Base-by-base conservation (phyloP, 2,888 invertebrate genomes). In the Liposcelis brunnea region DNA sequence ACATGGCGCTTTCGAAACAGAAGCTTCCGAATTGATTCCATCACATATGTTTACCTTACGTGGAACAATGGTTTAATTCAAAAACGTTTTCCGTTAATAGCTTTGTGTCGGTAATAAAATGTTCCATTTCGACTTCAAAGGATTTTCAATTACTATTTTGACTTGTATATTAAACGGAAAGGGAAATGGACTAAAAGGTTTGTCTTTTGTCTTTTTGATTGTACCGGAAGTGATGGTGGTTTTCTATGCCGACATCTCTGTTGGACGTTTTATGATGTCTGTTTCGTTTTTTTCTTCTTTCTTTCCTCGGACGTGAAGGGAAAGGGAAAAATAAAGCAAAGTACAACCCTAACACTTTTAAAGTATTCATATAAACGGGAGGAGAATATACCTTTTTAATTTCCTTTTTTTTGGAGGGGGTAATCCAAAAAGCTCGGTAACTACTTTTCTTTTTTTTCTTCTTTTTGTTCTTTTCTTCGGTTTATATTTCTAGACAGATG, bases 291-390 rank as follows among this genome's bases (percentile, higher is more conserved):
- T 36, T 10, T 48, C 48, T 38, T 48, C 43, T 33, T 45, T 31
- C 45, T 45, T 44, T 33, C 14, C 44, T 45, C 11, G 11, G 40
- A 45, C 42, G 34, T 33, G 43, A 34, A 31, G 36, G 42, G 46
- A 47, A 51, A 47, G 38, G 44, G 49, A 48, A 51, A 50, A 51
- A 51, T 50, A 44, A 48, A n/a, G n/a, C n/a, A n/a, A n/a, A n/a
- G n/a, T n/a, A n/a, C n/a, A n/a, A n/a, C n/a, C n/a, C n/a, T n/a
- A n/a, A n/a, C n/a, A n/a, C 46, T 49, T 48, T 49, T 50, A 42
- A 49, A 50, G 53, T 50, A 48, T 48, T 49, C 48, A 38, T 47
- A 47, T 43, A 43, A 46, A 47, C 48, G 51, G 43, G 43, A 45
- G 18, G 43, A 45, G 38, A 47, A 45, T 43, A 36, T 40, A 43